Percentiles rank a stretch among this genome's conserved stretches.
These are phyloP conservation scores for Drosophila meridiana DNA, from an alignment of 2,888 invertebrate genomes.

Conservation along the genomic window DNA sequence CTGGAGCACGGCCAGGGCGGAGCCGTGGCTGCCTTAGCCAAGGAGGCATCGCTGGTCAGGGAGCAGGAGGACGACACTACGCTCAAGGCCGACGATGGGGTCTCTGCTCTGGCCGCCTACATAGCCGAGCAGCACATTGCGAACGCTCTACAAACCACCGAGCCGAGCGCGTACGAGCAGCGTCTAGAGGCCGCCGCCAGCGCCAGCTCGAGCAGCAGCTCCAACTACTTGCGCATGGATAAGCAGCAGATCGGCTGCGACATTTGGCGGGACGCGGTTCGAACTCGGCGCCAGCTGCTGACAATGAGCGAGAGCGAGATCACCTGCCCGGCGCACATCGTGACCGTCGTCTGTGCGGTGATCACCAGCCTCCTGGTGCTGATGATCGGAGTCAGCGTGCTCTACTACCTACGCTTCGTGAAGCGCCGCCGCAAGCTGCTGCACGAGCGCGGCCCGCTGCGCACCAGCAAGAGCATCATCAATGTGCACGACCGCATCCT, in stretches of 20 bases:
- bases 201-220: conserved; percentile 45
- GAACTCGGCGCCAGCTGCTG: conserved; percentile 79
- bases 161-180: conserved; percentile 62
- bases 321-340: conserved; percentile 85
- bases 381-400: conserved; percentile 84
- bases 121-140: conserved; percentile 78
- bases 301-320: conserved; percentile 85
- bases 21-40: conserved; percentile 79
- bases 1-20: conserved; percentile 69
- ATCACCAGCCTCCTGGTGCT: conserved; percentile 83
- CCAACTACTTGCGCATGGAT: conserved; percentile 82
- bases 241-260: conserved; percentile 84
- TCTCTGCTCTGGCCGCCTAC: conserved; percentile 74
- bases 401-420: conserved; percentile 84
- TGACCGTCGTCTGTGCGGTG: conserved; percentile 85
- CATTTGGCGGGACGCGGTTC: conserved; percentile 81
- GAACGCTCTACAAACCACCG: conserved; percentile 68
- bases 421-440: conserved; percentile 84
- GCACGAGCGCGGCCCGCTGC: conserved; percentile 82
- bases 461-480: conserved; percentile 84
- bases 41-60: conserved; percentile 49
- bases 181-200: conserved; percentile 45
- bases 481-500: conserved; percentile 85
- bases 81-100: conserved; percentile 62
- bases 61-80: conserved; percentile 62